A percentile compares a stretch with the other conserved stretches of the same genome.
phyloP scores from a whole-genome alignment of 64 coral and sea anemone genomes.

The Actinia equina region DNA sequence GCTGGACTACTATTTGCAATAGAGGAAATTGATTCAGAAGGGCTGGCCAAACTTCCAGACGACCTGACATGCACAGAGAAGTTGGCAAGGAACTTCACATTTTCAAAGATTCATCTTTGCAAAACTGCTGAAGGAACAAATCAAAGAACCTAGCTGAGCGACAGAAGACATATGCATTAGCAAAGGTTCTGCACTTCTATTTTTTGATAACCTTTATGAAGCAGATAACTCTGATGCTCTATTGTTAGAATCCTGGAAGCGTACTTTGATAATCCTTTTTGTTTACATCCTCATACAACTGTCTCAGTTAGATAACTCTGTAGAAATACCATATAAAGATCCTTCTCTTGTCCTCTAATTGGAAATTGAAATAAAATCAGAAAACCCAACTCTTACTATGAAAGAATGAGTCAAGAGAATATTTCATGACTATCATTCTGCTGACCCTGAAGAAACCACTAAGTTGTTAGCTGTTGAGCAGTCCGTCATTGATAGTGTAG shows the following conservation, averaged over 20 bases:
- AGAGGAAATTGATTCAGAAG: slow-evolving; percentile 37
- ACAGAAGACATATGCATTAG: slow-evolving; percentile 18
- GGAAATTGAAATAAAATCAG: not conserved
- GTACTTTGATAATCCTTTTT: slow-evolving; percentile 35
- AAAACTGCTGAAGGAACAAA: slow-evolving; percentile 25
- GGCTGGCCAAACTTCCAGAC: slow-evolving; percentile 28
- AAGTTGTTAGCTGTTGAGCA: too few relatives aligned
- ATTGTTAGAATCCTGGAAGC: slow-evolving; percentile 41
- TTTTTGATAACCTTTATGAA: slow-evolving; percentile 33
- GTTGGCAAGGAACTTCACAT: slow-evolving; percentile 18
- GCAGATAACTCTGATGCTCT: slow-evolving; percentile 31
- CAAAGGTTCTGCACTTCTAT: slow-evolving; percentile 9
- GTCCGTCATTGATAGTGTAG: too few relatives aligned
- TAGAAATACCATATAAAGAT: not conserved
- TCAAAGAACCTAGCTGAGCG: slow-evolving; percentile 28
- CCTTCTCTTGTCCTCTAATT: not conserved
- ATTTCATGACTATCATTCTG: too few relatives aligned
- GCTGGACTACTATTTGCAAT: slow-evolving; percentile 40
- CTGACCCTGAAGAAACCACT: too few relatives aligned
- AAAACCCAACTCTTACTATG: not conserved
- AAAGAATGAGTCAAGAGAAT: too few relatives aligned
- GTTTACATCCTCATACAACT: too few relatives aligned
- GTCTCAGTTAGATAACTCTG: not conserved
- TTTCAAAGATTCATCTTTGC: slow-evolving; percentile 26
- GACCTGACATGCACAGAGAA: slow-evolving; percentile 36